Evolutionary conservation across 1,140 invertebrate species (phyloP).

Genomic region (Aphaenogaster ashmeadi): DNA sequence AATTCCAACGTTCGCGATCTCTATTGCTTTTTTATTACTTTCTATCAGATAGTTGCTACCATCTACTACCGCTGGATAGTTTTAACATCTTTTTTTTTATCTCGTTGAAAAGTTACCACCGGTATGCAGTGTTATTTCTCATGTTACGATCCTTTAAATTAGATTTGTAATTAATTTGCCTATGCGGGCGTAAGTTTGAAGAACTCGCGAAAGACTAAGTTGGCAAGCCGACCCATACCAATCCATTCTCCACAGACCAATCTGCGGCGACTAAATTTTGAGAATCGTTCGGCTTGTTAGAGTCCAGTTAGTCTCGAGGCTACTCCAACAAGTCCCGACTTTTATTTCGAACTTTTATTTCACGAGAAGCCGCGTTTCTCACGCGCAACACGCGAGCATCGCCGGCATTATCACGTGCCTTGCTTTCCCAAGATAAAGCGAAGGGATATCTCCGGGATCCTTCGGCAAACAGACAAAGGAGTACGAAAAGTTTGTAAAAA

Average conservation of each 20-base stretch:
- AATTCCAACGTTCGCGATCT: neutral
- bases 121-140: slow-evolving; percentile 19
- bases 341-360: slow-evolving; percentile 62
- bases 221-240: slow-evolving; percentile 11
- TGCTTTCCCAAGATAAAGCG: slow-evolving; percentile 56
- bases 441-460: neutral
- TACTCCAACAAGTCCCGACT: slow-evolving; percentile 46
- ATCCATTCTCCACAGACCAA: slow-evolving; percentile 1
- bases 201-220: slow-evolving; percentile 52
- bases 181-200: slow-evolving; percentile 47
- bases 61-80: neutral
- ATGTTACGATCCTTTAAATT: slow-evolving; percentile 60
- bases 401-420: slow-evolving; percentile 36
- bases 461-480: slow-evolving; percentile 38
- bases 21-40: slow-evolving; percentile 17
- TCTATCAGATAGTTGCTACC: neutral
- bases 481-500: slow-evolving; percentile 15
- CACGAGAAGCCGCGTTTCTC: slow-evolving; percentile 56
- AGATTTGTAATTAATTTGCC: slow-evolving; percentile 60
- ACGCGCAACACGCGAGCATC: slow-evolving; percentile 55
- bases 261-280: slow-evolving; percentile 55
- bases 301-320: slow-evolving; percentile 47
- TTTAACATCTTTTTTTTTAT: slow-evolving; percentile 4
- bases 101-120: slow-evolving; percentile 11
- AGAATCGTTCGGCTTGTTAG: slow-evolving; percentile 57